Evolutionary conservation across 2,888 invertebrate species (phyloP).

Genomic region (Oscheius sp.): DNA sequence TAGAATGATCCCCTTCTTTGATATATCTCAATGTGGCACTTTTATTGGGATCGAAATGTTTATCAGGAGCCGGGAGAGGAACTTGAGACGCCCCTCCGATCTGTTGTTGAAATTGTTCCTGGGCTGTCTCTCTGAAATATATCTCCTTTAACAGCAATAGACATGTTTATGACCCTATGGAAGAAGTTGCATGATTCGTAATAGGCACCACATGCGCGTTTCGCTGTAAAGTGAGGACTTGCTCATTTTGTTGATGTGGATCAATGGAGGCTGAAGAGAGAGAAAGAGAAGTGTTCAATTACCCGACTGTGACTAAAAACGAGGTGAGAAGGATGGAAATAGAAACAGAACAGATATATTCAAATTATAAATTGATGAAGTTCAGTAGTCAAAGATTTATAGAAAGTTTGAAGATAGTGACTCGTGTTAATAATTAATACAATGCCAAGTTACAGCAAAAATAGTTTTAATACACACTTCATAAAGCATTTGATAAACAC

Average conservation of each 20-base stretch:
- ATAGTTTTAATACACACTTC: no score
- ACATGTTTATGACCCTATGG: not conserved
- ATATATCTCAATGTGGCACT: conserved; percentile 54
- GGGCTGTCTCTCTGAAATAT: conserved; percentile 52
- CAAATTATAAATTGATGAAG: no score
- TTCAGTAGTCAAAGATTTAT: no score
- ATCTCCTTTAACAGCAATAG: not conserved
- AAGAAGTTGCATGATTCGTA: conserved; percentile 11
- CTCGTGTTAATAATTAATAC: no score
- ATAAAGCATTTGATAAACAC: no score
- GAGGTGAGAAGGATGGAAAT: no score
- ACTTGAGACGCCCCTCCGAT: conserved; percentile 40
- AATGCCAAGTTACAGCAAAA: no score
- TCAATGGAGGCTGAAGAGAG: conserved; percentile 10
- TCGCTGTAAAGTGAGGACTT: not conserved
- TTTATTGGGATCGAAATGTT: conserved; percentile 56
- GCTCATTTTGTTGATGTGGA: conserved; percentile 25
- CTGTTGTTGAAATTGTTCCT: conserved; percentile 55
- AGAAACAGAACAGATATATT: no score
- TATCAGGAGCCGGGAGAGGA: conserved; percentile 49
- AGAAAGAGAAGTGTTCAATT: not conserved
- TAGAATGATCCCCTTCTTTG: conserved; percentile 42
- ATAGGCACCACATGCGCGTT: conserved; percentile 24
- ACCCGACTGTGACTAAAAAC: no score
- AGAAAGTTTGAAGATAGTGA: no score